A percentile compares a stretch with the other conserved stretches of the same genome.
Conservation (phyloP, 2,888 invertebrate species). For the Sesamia inferens region DNA sequence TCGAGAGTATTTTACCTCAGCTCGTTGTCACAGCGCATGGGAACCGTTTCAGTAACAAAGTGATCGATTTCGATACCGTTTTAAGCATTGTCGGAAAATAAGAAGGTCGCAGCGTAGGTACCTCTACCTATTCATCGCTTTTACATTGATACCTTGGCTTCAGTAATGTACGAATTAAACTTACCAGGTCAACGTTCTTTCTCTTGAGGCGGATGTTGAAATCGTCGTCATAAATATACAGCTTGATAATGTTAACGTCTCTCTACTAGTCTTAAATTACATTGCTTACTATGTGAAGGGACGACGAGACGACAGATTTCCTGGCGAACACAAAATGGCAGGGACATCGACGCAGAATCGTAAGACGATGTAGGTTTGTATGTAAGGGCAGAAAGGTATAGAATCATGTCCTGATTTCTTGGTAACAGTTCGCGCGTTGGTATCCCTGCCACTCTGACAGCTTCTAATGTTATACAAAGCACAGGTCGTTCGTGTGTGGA, state of each 20-base stretch:
- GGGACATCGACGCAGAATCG: neutral
- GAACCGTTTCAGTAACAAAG: slow-evolving; percentile 65
- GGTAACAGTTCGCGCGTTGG: too few species aligned
- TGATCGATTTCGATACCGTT: slow-evolving; percentile 62
- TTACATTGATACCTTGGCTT: slow-evolving; percentile 30
- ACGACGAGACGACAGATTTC: neutral
- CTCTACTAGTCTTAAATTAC: neutral
- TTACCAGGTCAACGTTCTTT: slow-evolving; percentile 18
- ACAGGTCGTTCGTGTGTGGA: too few species aligned
- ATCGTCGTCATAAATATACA: slow-evolving; percentile 12
- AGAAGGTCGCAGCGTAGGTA: slow-evolving; percentile 47
- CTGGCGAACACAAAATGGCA: neutral
- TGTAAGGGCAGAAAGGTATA: neutral
- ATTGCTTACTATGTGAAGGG: neutral
- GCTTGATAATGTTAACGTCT: neutral
- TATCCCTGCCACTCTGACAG: too few species aligned
- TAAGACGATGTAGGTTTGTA: neutral
- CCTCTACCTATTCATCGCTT: slow-evolving; percentile 24
- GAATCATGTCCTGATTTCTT: too few species aligned
- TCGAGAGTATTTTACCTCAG: slow-evolving; percentile 80
- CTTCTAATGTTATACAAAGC: too few species aligned
- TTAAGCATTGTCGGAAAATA: slow-evolving; percentile 51
- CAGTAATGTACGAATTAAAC: slow-evolving; percentile 16
- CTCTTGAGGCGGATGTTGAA: slow-evolving; percentile 18
- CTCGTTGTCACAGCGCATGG: slow-evolving; percentile 59